Base-by-base conservation (phyloP, 2,888 invertebrate species). In the Aricia artaxerxes region DNA sequence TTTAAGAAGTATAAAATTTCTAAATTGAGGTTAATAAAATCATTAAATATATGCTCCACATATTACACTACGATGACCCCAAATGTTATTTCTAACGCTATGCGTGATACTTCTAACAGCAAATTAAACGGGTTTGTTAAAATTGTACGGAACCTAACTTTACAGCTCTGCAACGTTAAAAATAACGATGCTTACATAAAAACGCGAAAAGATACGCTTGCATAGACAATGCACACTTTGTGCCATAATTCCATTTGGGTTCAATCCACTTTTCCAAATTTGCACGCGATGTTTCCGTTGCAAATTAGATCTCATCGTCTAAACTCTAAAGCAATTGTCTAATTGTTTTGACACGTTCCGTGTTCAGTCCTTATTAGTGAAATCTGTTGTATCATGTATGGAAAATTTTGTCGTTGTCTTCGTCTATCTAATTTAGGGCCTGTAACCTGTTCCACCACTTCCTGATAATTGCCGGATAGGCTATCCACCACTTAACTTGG, bases 31-130 rank as follows among this genome's bases (percentile, higher is more conserved):
- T 44, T 75, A 75, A 13, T 49, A 75, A 75, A 75, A 75, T 75
- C 75, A 75, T 75, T 75, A 75, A 75, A 75, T 75, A 49, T 57
- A 57, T 75, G 75, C 75, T 75, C 75, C 31, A 75, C 75, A 75
- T 49, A 75, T 49, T 44, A 44, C 49, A 44, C 75, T 75, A 49
- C 75, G 13, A 11, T 44, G 75, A 31, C 75, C 49, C 5, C 75
- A 44, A 75, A 49, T 69, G 4, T 69, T 69, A 69, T 69, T 69
- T 69, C 38, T 69, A 38, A 69, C 69, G 69, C 35, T 69, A 69
- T 35, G 69, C 69, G 11, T 35, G 35, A 35, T 38, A 69, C 35
- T 13, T 69, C 69, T 11, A 69, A 69, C 69, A 38, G 24, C 69
- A 69, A 13, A 69, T 69, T 35, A 38, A 69, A 69, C 69, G 5